phyloP scores from a whole-genome alignment of 23 tunicate species.

The Ascidia mentula region DNA sequence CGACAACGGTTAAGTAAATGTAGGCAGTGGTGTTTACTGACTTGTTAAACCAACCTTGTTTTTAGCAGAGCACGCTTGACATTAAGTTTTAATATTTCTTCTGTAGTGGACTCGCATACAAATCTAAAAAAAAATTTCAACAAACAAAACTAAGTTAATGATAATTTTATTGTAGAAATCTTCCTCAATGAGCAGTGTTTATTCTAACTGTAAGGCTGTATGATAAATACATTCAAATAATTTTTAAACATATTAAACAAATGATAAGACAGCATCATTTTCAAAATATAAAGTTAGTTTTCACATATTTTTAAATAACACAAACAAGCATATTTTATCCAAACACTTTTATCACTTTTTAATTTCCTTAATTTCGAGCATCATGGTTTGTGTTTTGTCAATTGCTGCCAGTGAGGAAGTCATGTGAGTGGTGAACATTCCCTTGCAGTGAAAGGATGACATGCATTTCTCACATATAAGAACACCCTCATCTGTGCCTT shows the following conservation, averaged over 20 bases:
- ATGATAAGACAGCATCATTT: no score
- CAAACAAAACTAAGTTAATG: no score
- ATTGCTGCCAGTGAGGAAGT: background rate
- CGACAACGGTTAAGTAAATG: background rate
- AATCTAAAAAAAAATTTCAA: background rate
- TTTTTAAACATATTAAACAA: no score
- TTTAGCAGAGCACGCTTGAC: background rate
- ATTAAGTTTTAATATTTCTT: background rate
- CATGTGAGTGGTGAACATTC: background rate
- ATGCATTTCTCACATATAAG: background rate
- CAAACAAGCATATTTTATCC: no score
- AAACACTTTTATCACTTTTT: constrained; percentile 1
- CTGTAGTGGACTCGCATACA: background rate
- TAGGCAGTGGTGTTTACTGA: background rate
- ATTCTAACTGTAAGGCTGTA: no score
- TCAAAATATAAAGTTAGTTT: no score
- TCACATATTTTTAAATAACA: no score
- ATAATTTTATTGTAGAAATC: no score
- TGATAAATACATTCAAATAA: no score
- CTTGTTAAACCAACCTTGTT: background rate
- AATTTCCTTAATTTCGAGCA: background rate
- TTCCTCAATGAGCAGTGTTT: no score
- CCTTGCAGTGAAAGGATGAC: background rate
- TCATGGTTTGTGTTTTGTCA: background rate
- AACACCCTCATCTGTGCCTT: background rate